Conservation (phyloP, 1,140 invertebrate genomes). For the Aporrectodea caliginosa region DNA sequence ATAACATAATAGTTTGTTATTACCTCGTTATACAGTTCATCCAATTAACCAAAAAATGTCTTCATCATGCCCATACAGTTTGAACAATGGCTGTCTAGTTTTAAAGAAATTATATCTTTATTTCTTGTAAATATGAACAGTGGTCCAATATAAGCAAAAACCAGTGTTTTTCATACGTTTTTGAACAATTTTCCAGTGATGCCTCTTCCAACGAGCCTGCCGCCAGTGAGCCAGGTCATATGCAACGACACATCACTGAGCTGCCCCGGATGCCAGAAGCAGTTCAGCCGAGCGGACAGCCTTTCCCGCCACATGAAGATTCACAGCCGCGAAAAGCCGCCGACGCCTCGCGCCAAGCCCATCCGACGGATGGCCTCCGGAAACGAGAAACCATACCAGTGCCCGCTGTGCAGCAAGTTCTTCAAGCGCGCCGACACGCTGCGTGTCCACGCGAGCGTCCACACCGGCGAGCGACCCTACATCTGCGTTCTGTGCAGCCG, state of each 20-base stretch:
- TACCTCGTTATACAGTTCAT: too few species aligned
- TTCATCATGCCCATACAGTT: too few species aligned
- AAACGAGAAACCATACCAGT: constrained; percentile 6
- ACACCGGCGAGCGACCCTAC: constrained; percentile 40
- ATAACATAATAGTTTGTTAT: too few species aligned
- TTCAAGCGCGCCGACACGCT: constrained; percentile 7
- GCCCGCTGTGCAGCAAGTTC: constrained; percentile 8
- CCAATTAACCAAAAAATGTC: too few species aligned
- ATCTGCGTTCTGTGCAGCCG: constrained; percentile 68
- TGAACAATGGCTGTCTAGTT: too few species aligned
- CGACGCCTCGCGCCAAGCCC: neutral
- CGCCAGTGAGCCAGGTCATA: neutral
- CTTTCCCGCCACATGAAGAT: neutral
- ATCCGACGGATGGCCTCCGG: neutral
- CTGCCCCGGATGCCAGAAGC: neutral
- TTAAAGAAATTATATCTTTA: too few species aligned
- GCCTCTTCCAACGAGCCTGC: too few species aligned
- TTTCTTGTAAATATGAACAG: too few species aligned
- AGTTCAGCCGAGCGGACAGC: neutral
- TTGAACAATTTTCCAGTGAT: too few species aligned
- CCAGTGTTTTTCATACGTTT: too few species aligned
- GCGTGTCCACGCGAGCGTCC: constrained; percentile 15
- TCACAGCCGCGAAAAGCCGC: constrained; percentile 3
- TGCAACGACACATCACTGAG: neutral
- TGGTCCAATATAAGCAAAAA: too few species aligned